Conservation (phyloP, 1,140 invertebrate genomes). For the Drosophila melanogaster region Release_6_plus_ISO1_MT NT_033779.5:8475001-8475500, state of each 20-base stretch:
- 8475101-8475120: background rate
- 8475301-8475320: too few species aligned
- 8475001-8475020: background rate
- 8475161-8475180: slow-evolving; percentile 8
- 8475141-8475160: slow-evolving; percentile 55
- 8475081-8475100: slow-evolving; percentile 1
- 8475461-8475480: slow-evolving; percentile 31
- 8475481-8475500: slow-evolving; percentile 73
- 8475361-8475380: too few species aligned
- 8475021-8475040: slow-evolving; percentile 45
- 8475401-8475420: background rate
- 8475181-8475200: slow-evolving; percentile 10
- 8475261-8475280: too few species aligned
- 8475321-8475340: background rate
- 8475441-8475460: background rate
- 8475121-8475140: slow-evolving; percentile 66
- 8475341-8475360: too few species aligned
- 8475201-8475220: background rate
- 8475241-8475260: too few species aligned
- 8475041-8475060: slow-evolving; percentile 50
- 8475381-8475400: too few species aligned
- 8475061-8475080: slow-evolving; percentile 27
- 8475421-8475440: background rate
- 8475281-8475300: too few species aligned
- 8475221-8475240: background rate